phyloP scores from a whole-genome alignment of 1,140 invertebrate genomes.

The Ectropis grisescens region DNA sequence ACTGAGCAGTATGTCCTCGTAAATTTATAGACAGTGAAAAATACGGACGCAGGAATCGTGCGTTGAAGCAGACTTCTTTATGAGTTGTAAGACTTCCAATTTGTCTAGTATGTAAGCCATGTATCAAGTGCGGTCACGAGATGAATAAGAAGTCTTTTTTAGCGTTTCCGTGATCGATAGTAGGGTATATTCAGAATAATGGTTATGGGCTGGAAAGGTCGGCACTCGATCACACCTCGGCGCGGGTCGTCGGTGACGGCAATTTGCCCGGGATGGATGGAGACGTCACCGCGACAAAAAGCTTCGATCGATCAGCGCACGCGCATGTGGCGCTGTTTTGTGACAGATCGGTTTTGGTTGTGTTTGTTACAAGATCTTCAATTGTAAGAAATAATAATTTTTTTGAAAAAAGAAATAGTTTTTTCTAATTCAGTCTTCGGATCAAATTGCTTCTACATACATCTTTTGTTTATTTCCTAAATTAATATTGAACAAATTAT shows the following conservation, averaged over 20 bases:
- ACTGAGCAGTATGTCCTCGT: too few relatives aligned
- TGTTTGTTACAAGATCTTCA: background rate
- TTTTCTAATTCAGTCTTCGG: too few relatives aligned
- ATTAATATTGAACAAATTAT: too few relatives aligned
- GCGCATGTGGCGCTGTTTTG: constrained; percentile 26
- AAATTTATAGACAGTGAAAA: constrained; percentile 3
- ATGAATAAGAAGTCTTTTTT: constrained; percentile 32
- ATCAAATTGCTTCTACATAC: too few relatives aligned
- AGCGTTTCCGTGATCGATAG: constrained; percentile 46
- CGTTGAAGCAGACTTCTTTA: constrained; percentile 35
- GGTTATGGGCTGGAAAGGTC: constrained; percentile 19
- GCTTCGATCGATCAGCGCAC: constrained; percentile 58
- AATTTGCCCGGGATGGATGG: constrained; percentile 61
- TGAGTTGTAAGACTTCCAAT: constrained; percentile 9
- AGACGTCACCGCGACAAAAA: constrained; percentile 63
- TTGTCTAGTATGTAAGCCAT: constrained; percentile 11
- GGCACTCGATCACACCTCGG: constrained; percentile 40
- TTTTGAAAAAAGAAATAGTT: too few relatives aligned
- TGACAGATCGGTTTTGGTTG: constrained; percentile 9
- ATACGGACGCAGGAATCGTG: background rate
- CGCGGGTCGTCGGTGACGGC: constrained; percentile 39
- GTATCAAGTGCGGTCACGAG: constrained; percentile 12
- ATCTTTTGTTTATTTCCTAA: too few relatives aligned
- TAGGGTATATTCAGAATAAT: constrained; percentile 50
- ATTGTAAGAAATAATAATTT: too few relatives aligned